Evolutionary conservation across 2,113 vertebrate species (phyloP).

Genomic region (Scalopus aquaticus): DNA sequence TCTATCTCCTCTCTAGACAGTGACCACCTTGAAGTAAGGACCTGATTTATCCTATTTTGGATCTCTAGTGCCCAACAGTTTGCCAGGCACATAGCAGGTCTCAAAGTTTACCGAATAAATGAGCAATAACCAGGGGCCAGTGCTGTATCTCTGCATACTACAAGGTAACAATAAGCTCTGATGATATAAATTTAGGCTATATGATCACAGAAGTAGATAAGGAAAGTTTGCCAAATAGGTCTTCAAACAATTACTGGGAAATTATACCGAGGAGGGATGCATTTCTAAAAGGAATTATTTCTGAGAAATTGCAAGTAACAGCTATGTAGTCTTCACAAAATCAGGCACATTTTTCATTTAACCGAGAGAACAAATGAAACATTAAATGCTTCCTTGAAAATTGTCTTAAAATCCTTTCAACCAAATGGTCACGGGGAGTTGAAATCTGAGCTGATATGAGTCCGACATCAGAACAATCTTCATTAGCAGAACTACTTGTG

Average conservation of each 20-base stretch:
- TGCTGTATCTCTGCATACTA: background rate
- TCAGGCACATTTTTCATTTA: background rate
- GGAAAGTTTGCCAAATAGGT: background rate
- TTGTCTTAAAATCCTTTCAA: conserved; percentile 54
- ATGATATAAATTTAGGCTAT: background rate
- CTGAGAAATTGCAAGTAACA: background rate
- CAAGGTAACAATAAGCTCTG: background rate
- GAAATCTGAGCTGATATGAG: conserved; percentile 26
- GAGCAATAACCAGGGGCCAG: background rate
- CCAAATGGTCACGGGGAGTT: conserved; percentile 33
- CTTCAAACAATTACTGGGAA: background rate
- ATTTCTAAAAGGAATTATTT: background rate
- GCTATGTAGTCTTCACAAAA: background rate
- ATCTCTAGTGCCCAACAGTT: background rate
- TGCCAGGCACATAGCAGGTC: background rate
- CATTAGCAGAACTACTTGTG: conserved; percentile 29
- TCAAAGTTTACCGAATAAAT: background rate
- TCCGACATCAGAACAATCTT: conserved; percentile 44
- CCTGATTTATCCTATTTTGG: background rate
- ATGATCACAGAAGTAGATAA: background rate
- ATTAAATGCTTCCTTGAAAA: conserved; percentile 58
- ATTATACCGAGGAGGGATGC: background rate
- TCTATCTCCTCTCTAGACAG: background rate
- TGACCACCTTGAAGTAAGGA: background rate
- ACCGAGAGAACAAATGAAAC: conserved; percentile 14